Percentiles rank a stretch among this genome's conserved stretches.
Evolutionary conservation across 2,888 invertebrate genomes (phyloP).

Genomic region (Caenorhabditis virilis): DNA sequence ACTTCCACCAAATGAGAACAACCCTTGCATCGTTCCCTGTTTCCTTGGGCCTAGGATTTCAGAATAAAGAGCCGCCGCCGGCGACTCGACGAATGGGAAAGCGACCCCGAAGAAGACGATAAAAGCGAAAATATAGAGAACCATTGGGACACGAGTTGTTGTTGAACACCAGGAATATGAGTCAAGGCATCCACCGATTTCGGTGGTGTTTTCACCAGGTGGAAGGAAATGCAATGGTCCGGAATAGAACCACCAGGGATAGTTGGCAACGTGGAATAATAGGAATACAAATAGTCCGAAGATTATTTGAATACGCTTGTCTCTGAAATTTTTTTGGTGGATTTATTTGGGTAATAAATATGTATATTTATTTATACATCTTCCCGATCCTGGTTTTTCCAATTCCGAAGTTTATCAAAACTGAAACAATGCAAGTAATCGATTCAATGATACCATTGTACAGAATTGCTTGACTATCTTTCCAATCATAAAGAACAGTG

Average conservation of each 20-base stretch:
- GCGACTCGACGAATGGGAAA: constrained; percentile 48
- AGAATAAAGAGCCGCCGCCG: constrained; percentile 43
- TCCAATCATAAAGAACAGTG: constrained; percentile 50
- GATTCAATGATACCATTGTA: constrained; percentile 50
- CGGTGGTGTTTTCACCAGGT: constrained; percentile 25
- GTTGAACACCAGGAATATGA: constrained; percentile 42
- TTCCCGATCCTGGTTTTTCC: constrained; percentile 46
- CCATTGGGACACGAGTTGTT: constrained; percentile 35
- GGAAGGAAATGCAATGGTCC: constrained; percentile 46
- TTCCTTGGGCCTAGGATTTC: constrained; percentile 49
- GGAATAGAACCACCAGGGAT: constrained; percentile 48
- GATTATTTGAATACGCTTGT: constrained; percentile 40
- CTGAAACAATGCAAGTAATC: constrained; percentile 45
- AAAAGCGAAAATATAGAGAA: constrained; percentile 41
- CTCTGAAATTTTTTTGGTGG: constrained; percentile 21
- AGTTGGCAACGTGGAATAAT: constrained; percentile 44
- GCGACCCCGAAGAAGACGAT: constrained; percentile 44
- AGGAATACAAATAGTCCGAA: constrained; percentile 43
- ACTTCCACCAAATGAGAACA: constrained; percentile 48
- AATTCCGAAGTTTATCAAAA: constrained; percentile 38
- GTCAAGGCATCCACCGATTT: constrained; percentile 37
- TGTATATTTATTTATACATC: constrained; percentile 15
- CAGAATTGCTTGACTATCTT: constrained; percentile 41
- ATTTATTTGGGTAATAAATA: background rate
- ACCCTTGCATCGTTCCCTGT: constrained; percentile 53